These are phyloP conservation scores for Daktulosphaira vitifoliae DNA, from an alignment of 1,140 invertebrate genomes.

Conservation along the genomic window DNA sequence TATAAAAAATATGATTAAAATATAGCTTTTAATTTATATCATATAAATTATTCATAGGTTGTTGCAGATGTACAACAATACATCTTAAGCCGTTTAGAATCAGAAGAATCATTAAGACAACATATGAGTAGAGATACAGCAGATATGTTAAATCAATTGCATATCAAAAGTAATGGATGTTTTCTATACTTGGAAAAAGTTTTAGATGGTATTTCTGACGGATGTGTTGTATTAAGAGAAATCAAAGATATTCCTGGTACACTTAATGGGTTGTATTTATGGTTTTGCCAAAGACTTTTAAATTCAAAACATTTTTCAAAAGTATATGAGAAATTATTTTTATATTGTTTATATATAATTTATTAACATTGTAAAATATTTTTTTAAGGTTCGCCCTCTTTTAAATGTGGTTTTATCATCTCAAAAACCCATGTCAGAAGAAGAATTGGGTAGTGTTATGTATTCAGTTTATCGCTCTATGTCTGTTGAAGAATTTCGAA, in stretches of 20 bases:
- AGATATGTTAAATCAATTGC: slow-evolving; percentile 87
- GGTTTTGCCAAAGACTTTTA: slow-evolving; percentile 87
- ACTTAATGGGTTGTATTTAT: slow-evolving; percentile 86
- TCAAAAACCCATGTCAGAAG: slow-evolving; percentile 68
- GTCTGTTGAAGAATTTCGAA: slow-evolving; percentile 74
- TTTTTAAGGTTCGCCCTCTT: slow-evolving; percentile 57
- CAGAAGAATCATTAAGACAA: slow-evolving; percentile 66
- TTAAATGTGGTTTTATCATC: slow-evolving; percentile 82
- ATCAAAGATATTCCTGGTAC: slow-evolving; percentile 88
- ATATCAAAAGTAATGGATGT: slow-evolving; percentile 95
- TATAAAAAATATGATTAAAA: too few relatives aligned
- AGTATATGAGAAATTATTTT: slow-evolving; percentile 36
- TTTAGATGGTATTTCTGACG: slow-evolving; percentile 83
- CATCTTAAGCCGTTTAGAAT: slow-evolving; percentile 80
- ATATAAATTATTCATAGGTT: slow-evolving; percentile 44
- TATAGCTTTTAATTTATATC: not conserved
- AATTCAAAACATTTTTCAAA: slow-evolving; percentile 80
- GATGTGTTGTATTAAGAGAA: slow-evolving; percentile 79
- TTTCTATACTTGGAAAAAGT: slow-evolving; percentile 89
- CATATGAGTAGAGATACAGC: slow-evolving; percentile 78
- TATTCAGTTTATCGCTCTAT: slow-evolving; percentile 71
- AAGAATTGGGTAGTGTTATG: slow-evolving; percentile 70
- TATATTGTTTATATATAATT: not conserved
- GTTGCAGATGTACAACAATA: slow-evolving; percentile 90
- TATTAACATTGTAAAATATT: not conserved